phyloP scores from a whole-genome alignment of 2,888 invertebrate species.

The Cosmia trapezina region DNA sequence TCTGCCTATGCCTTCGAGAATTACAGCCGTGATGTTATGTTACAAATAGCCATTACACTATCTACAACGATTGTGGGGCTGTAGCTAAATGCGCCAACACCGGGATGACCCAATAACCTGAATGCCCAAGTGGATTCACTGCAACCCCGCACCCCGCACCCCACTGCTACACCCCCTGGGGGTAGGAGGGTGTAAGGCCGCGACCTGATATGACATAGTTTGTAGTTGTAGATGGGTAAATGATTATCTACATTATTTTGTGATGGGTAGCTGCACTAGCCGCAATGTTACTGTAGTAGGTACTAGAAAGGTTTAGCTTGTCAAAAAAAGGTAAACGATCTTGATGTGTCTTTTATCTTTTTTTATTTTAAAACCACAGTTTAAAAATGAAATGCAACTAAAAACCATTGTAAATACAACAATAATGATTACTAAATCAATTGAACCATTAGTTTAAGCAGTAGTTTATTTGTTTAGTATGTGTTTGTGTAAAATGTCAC shows the following conservation, averaged over 20 bases:
- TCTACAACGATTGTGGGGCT: neutral
- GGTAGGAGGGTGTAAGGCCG: conserved; percentile 28
- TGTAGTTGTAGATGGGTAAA: conserved; percentile 19
- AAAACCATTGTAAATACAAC: too few species aligned
- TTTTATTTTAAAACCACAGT: too few species aligned
- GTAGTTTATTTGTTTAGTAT: too few species aligned
- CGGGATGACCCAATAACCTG: conserved; percentile 51
- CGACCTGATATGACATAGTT: conserved; percentile 55
- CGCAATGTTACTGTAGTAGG: too few species aligned
- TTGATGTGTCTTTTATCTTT: too few species aligned
- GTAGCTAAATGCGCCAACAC: conserved; percentile 51
- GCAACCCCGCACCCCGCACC: conserved; percentile 48
- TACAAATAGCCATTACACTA: conserved; percentile 9
- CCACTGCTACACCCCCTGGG: neutral
- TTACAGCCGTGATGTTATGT: neutral
- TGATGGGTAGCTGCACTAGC: neutral
- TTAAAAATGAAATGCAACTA: too few species aligned
- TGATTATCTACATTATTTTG: conserved; percentile 6
- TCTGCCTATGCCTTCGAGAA: neutral
- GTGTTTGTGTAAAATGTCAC: too few species aligned
- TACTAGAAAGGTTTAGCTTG: too few species aligned
- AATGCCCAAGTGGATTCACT: conserved; percentile 56
- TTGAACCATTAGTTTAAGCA: too few species aligned
- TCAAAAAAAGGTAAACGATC: too few species aligned
- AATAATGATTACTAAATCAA: too few species aligned